phyloP scores from a whole-genome alignment of 64 coral and sea anemone genomes.

The Exaiptasia diaphana region DNA sequence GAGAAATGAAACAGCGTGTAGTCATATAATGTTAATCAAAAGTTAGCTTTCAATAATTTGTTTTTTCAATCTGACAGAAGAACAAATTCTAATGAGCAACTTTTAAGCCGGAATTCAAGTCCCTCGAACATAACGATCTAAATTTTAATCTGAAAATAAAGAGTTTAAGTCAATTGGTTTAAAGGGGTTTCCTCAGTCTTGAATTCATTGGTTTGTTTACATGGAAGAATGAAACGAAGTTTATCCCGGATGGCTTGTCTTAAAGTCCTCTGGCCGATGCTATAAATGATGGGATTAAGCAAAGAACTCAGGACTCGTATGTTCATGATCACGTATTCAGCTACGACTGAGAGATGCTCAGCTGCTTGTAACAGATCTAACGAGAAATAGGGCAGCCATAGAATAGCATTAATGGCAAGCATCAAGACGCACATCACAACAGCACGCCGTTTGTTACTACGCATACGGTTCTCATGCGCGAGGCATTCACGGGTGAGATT shows the following conservation, averaged over 20 bases:
- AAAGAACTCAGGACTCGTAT: background rate
- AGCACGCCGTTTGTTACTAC: constrained; percentile 5
- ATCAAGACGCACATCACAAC: constrained; percentile 37
- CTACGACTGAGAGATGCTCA: background rate
- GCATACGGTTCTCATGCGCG: constrained; percentile 19
- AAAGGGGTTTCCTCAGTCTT: background rate
- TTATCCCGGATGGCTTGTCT: background rate
- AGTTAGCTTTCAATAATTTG: no score
- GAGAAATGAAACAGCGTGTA: no score
- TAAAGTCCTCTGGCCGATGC: background rate
- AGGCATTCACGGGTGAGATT: constrained; percentile 40
- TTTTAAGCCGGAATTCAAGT: no score
- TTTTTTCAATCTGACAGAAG: no score
- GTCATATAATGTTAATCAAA: no score
- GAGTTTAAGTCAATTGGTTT: background rate
- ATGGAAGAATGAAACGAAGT: background rate
- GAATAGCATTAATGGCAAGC: constrained; percentile 2
- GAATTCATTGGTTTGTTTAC: background rate
- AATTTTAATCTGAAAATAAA: no score
- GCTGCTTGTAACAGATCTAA: constrained; percentile 4
- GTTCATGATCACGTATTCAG: constrained; percentile 5
- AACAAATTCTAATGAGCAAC: no score
- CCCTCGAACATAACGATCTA: no score
- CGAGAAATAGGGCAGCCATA: constrained; percentile 55
- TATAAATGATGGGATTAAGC: constrained; percentile 8